Conservation (phyloP, 2,113 vertebrate species). For the Scophthalmus maximus region DNA sequence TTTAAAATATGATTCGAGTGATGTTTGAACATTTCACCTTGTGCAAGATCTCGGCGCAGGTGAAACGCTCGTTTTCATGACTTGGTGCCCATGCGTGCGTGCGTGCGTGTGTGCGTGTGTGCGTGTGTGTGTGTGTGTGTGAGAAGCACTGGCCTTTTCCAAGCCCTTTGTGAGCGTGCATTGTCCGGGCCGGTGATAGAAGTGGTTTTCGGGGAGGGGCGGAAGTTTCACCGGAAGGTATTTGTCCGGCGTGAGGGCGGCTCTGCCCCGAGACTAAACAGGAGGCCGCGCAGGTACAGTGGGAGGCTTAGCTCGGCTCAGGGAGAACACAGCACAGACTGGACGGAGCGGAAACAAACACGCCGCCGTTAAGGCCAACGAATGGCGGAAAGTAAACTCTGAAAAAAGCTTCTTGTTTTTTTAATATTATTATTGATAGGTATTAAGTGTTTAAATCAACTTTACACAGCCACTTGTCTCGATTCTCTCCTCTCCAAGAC, state of each 20-base stretch:
- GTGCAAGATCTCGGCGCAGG: not conserved
- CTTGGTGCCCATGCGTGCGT: conserved; percentile 7
- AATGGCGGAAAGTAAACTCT: not conserved
- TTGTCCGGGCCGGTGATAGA: conserved; percentile 72
- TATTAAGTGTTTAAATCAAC: conserved; percentile 18
- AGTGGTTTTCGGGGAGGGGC: conserved; percentile 75
- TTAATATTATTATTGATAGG: not conserved
- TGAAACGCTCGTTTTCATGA: not conserved
- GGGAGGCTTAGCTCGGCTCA: conserved; percentile 27
- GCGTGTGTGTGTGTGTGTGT: no score
- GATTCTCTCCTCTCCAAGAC: conserved; percentile 7
- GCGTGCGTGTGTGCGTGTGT: no score
- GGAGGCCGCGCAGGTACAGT: conserved; percentile 39
- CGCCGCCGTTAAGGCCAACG: not conserved
- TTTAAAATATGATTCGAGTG: not conserved
- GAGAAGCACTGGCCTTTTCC: conserved; percentile 57
- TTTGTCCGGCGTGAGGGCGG: conserved; percentile 68
- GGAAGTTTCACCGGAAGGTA: conserved; percentile 66
- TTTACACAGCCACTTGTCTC: conserved; percentile 16
- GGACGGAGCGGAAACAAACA: not conserved
- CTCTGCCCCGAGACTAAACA: conserved; percentile 72
- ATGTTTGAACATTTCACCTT: not conserved
- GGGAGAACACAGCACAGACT: conserved; percentile 18
- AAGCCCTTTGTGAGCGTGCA: conserved; percentile 48
- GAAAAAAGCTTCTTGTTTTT: not conserved